These are phyloP conservation scores for Percopsis omiscomaycus DNA, from an alignment of 2,797 vertebrate genomes.

Conservation along the genomic window DNA sequence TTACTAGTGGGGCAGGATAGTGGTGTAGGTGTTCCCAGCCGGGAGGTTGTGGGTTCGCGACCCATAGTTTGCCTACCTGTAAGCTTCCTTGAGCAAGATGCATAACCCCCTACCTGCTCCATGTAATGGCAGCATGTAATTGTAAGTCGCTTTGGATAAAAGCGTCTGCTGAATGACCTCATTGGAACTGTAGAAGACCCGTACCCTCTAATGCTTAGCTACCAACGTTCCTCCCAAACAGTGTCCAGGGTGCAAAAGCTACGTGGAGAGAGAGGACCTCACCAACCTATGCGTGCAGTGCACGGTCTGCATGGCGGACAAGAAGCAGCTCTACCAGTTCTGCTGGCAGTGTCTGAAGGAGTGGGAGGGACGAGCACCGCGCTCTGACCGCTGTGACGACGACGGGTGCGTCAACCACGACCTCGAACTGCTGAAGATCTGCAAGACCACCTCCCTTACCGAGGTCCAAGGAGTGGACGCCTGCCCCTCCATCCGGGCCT, in stretches of 20 bases:
- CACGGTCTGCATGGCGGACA: conserved; percentile 56
- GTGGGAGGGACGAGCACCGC: conserved; percentile 65
- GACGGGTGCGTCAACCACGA: conserved; percentile 54
- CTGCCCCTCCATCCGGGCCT: conserved; percentile 74
- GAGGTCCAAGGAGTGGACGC: conserved; percentile 15
- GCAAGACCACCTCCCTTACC: conserved; percentile 28
- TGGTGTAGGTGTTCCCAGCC: too few species aligned
- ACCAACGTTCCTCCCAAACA: conserved; percentile 25
- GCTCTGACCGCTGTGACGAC: conserved; percentile 67
- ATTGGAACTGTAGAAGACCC: neutral
- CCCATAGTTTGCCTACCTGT: too few species aligned
- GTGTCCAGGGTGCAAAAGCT: conserved; percentile 72
- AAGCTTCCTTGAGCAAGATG: too few species aligned
- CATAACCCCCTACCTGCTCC: too few species aligned
- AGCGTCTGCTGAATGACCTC: too few species aligned
- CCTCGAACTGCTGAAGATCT: conserved; percentile 61
- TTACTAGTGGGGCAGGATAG: too few species aligned
- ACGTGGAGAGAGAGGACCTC: conserved; percentile 60
- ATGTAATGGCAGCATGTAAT: too few species aligned
- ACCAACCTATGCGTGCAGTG: conserved; percentile 66
- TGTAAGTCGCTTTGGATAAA: too few species aligned
- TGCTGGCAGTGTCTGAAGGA: conserved; percentile 75
- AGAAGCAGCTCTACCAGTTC: conserved; percentile 38
- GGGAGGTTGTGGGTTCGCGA: too few species aligned
- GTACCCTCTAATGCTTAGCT: neutral